Conservation (phyloP, 2,797 vertebrate genomes). For the Acanthis flammea region DNA sequence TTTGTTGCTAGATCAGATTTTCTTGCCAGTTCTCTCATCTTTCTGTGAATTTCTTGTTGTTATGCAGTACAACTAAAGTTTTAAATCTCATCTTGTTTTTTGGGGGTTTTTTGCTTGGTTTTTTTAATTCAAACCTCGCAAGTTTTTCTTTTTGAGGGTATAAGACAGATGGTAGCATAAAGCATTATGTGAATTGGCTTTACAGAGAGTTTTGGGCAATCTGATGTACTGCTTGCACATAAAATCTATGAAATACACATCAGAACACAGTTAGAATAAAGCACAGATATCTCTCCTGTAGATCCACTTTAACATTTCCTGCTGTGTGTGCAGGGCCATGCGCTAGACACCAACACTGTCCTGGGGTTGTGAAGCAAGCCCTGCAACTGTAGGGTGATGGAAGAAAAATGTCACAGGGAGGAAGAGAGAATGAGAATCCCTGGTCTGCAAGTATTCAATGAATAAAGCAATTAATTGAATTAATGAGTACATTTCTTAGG, state of each 20-base stretch:
- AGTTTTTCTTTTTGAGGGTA: constrained; percentile 17
- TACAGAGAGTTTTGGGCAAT: constrained; percentile 5
- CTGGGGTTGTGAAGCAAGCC: not conserved
- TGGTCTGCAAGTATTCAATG: not conserved
- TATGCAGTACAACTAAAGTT: constrained; percentile 22
- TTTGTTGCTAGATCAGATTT: constrained; percentile 6
- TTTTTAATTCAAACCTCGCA: not conserved
- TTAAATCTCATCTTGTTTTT: not conserved
- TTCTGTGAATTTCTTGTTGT: constrained; percentile 3
- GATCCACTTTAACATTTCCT: not conserved
- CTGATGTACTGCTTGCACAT: constrained; percentile 10
- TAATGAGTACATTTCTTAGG: not conserved
- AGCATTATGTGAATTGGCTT: constrained; percentile 49
- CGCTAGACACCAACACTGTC: not conserved
- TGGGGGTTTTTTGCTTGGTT: no score
- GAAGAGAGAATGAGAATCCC: not conserved
- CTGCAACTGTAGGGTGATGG: not conserved
- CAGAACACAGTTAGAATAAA: not conserved
- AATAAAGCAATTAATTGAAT: not conserved
- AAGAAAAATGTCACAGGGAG: not conserved
- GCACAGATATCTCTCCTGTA: not conserved
- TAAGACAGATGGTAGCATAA: constrained; percentile 59
- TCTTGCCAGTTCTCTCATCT: constrained; percentile 10
- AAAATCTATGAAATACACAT: not conserved
- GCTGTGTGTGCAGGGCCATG: fast-evolving